Conservation (phyloP, 2,888 invertebrate species). For the Eueremaeus valkanovi region DNA sequence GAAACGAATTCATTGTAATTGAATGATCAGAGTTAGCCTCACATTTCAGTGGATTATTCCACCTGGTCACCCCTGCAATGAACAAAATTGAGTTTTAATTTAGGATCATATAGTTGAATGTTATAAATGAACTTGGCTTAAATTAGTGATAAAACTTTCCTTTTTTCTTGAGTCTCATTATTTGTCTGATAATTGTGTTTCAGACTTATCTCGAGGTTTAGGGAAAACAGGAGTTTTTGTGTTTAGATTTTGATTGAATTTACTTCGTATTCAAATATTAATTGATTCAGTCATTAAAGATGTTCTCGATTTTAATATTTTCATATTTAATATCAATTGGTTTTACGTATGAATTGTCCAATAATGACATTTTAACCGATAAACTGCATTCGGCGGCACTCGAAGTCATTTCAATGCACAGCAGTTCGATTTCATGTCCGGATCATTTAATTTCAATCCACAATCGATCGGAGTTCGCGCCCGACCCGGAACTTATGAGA, state of each 20-base stretch:
- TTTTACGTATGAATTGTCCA: not conserved
- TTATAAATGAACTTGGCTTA: no score
- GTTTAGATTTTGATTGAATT: not conserved
- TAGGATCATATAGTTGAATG: no score
- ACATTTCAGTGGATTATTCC: no score
- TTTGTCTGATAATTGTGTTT: no score
- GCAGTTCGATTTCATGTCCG: not conserved
- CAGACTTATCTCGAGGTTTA: no score
- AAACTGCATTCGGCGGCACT: constrained; percentile 3
- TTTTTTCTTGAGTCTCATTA: no score
- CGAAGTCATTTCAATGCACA: constrained; percentile 5
- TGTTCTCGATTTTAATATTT: constrained; percentile 11
- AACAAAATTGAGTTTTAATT: no score
- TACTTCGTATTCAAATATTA: no score
- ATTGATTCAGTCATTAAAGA: not conserved
- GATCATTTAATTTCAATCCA: constrained; percentile 7
- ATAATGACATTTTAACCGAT: not conserved
- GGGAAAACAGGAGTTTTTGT: not conserved
- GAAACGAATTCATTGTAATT: no score
- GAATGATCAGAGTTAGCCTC: no score
- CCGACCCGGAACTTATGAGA: constrained; percentile 38
- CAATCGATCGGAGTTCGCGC: constrained; percentile 37
- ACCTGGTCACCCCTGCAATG: no score
- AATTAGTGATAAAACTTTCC: no score
- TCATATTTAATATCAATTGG: not conserved